A percentile compares a stretch with the other conserved stretches of the same genome.
phyloP scores from a whole-genome alignment of 2,113 vertebrate genomes.

The Pituophis catenifer region DNA sequence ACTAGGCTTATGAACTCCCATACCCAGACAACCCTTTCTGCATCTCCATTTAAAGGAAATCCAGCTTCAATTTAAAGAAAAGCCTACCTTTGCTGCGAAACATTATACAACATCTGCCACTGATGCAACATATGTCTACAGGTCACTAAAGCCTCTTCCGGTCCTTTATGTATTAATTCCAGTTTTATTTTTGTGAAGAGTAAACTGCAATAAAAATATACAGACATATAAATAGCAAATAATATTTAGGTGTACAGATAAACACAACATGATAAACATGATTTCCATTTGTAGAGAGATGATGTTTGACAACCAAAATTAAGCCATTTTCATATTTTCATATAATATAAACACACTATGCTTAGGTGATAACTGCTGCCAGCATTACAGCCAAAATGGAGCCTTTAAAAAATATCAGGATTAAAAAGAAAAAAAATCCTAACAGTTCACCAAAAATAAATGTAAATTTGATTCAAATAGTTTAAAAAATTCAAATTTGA shows the following conservation, averaged over 20 bases:
- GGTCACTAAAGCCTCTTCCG: constrained; percentile 85
- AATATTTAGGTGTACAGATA: neutral
- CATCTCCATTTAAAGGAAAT: neutral
- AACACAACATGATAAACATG: constrained; percentile 9
- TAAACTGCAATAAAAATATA: constrained; percentile 72
- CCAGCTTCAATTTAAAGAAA: neutral
- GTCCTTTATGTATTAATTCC: constrained; percentile 82
- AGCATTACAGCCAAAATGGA: neutral
- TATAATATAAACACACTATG: neutral
- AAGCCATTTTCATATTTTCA: neutral
- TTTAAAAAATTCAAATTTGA: neutral
- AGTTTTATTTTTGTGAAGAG: constrained; percentile 95
- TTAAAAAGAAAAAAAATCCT: neutral
- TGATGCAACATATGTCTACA: constrained; percentile 88
- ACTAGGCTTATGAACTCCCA: neutral
- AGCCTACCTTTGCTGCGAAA: constrained; percentile 83
- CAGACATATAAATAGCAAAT: neutral
- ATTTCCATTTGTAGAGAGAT: constrained; percentile 12
- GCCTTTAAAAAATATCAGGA: neutral
- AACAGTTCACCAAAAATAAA: neutral
- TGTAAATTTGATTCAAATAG: neutral
- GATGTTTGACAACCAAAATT: neutral
- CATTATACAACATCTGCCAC: constrained; percentile 85
- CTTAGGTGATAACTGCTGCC: neutral
- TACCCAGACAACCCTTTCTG: neutral